Evolutionary conservation across 2,113 vertebrate species (phyloP), one percentile per base, ranked within the genome.

Genomic region (Rafetus swinhoei): DNA sequence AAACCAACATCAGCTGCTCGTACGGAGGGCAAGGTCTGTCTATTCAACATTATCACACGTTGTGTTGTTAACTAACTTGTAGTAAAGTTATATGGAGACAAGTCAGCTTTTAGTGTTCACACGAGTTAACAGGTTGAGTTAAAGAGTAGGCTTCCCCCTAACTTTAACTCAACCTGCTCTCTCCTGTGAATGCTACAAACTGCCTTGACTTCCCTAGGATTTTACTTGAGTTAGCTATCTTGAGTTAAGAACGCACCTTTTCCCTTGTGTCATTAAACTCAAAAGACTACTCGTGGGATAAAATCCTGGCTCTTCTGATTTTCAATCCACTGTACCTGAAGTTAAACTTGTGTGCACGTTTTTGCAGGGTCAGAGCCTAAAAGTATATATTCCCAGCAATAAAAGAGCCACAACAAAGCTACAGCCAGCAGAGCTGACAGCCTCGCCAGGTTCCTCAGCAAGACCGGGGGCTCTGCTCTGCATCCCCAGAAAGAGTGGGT

Each of bases 231-330:
- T 87, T 95, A 80, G 60, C 92, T 94, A 91, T 50, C 82, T 50
- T 91, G 55, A 77, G 86, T 93, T 94, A 84, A 92, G 95, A 90
- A 1, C 52, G 92, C 77, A 85, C 74, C 21, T 95, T 92, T 93
- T 59, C 0, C 55, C 81, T 91, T 22, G 54, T 82, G 79, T 86
- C 79, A 35, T 79, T 72, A 35, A 2, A 35, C n/a, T n/a, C 18
- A 79, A 96, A 88, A 94, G 69, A 76, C 88, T 88, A 79, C 90
- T 81, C 14, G 22, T 81, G 77, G 90, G 32, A 54, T 86, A 81
- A 90, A 95, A 88, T 79, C 69, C 39, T 22, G 79, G 9, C 69
- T 91, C 39, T 4, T n/a, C 85, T 88, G 69, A 93, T 62, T 94
- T 93, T 95, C 52, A 32, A 88, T 91, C 45, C 45, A 35, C 2